Conservation (phyloP, 2,113 vertebrate genomes). For the Nibea coibor region DNA sequence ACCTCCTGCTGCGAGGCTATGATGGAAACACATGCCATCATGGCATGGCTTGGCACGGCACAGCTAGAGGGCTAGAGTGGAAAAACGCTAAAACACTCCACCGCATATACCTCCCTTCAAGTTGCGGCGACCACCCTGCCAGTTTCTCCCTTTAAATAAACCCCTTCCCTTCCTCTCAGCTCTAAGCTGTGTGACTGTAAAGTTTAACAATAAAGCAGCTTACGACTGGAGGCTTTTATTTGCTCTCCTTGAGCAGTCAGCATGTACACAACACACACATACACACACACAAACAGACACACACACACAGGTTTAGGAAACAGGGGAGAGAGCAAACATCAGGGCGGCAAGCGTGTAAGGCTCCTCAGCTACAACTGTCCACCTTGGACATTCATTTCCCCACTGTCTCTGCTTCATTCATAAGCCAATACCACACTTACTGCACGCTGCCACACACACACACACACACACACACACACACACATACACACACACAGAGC, state of each 20-base stretch:
- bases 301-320: constrained; percentile 14
- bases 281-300: constrained; percentile 16
- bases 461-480: background rate
- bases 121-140: constrained; percentile 28
- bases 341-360: constrained; percentile 32
- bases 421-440: constrained; percentile 29
- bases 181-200: constrained; percentile 46
- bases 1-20: constrained; percentile 1
- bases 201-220: constrained; percentile 55
- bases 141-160: constrained; percentile 17
- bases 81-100: background rate
- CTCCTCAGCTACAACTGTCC: constrained; percentile 33
- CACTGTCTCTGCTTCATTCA: constrained; percentile 20
- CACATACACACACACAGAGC: background rate
- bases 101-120: background rate
- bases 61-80: background rate
- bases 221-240: constrained; percentile 51
- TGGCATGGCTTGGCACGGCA: background rate
- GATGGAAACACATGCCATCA: background rate
- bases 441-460: constrained; percentile 15
- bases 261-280: constrained; percentile 15
- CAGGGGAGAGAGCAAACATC: constrained; percentile 25
- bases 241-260: constrained; percentile 43
- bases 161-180: background rate
- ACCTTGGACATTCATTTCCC: constrained; percentile 1